A percentile compares a stretch with the other conserved stretches of the same genome.
Evolutionary conservation across 2,797 vertebrate genomes (phyloP).

Genomic region (Muscicapa comitata): DNA sequence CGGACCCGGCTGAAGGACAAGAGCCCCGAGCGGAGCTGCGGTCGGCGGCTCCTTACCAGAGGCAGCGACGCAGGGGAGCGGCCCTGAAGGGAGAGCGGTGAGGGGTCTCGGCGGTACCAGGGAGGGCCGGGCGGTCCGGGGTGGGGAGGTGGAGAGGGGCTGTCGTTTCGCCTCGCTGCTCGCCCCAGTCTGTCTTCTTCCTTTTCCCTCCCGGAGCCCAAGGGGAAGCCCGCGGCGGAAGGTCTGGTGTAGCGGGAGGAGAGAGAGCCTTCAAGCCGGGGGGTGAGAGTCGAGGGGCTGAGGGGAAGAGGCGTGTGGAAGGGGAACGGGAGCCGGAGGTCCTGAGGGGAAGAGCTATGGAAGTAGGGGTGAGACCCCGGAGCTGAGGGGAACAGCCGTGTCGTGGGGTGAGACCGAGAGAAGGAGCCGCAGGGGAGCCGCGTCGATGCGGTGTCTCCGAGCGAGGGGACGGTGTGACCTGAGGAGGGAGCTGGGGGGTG

Average conservation of each 20-base stretch:
- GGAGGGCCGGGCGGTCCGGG: background rate
- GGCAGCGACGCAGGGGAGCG: background rate
- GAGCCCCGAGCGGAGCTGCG: background rate
- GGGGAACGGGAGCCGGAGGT: accelerated
- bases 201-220: background rate
- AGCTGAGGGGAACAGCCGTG: background rate
- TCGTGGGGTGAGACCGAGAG: background rate
- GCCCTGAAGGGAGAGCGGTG: constrained; percentile 35
- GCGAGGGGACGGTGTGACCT: background rate
- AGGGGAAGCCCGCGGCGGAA: background rate
- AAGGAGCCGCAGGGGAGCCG: background rate
- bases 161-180: background rate
- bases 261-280: accelerated
- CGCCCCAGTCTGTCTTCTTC: background rate
- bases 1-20: background rate
- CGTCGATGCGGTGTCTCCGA: background rate
- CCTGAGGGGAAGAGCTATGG: background rate
- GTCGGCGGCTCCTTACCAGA: background rate
- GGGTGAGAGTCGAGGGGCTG: too few relatives aligned
- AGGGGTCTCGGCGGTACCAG: background rate
- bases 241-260: background rate
- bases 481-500: background rate
- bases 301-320: background rate
- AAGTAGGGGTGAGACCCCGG: accelerated
- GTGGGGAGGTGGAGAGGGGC: background rate